Percentiles rank a stretch among this genome's conserved stretches.
Evolutionary conservation across 1,140 invertebrate genomes (phyloP).

Genomic region (Schlechtendalia chinensis): DNA sequence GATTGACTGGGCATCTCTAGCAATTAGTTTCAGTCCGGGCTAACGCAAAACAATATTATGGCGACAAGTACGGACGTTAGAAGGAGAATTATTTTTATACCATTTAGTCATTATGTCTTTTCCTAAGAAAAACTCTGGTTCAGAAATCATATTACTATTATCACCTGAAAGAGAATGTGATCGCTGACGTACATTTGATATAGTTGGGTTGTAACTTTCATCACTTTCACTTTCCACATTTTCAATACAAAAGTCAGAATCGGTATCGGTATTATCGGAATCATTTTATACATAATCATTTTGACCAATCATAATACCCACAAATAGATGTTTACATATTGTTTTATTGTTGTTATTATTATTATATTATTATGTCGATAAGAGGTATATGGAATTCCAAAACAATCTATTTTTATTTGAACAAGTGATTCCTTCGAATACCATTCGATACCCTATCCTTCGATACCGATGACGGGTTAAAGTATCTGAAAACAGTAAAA

Average conservation of each 20-base stretch:
- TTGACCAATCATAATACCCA: neutral
- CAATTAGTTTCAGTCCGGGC: conserved; percentile 41
- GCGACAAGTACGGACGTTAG: neutral
- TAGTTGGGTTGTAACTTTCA: neutral
- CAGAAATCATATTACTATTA: neutral
- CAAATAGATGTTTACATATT: neutral
- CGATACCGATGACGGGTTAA: too few relatives aligned
- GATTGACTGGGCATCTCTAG: conserved; percentile 52
- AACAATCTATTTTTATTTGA: conserved; percentile 8
- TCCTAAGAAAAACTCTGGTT: conserved; percentile 17
- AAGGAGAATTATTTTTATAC: conserved; percentile 10
- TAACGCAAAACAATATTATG: conserved; percentile 1
- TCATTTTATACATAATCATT: neutral
- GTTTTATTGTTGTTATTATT: neutral
- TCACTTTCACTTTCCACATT: conserved; percentile 16
- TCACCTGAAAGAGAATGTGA: conserved; percentile 3
- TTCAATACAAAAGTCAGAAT: conserved; percentile 11
- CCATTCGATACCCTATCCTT: too few relatives aligned
- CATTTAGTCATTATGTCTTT: conserved; percentile 28
- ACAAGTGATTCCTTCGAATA: too few relatives aligned
- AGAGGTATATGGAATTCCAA: neutral
- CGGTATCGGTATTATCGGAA: conserved; percentile 18
- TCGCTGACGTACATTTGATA: neutral
- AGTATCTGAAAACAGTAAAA: too few relatives aligned
- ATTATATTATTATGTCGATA: too few relatives aligned